Conservation (phyloP, 2,888 invertebrate genomes). For the Brachycybe producta region DNA sequence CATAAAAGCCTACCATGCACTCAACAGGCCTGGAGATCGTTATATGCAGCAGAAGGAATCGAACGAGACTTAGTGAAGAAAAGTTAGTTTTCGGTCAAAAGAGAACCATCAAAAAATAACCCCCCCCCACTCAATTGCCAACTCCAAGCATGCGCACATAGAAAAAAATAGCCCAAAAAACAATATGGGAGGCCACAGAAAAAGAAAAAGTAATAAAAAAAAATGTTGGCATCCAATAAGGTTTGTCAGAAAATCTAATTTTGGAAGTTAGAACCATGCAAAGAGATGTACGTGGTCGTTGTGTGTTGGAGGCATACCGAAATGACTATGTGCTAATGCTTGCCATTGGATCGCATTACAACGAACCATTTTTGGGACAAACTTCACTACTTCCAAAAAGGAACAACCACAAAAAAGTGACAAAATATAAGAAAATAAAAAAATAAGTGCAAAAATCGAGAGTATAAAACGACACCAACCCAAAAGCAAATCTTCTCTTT, state of each 20-base stretch:
- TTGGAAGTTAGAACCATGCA: not conserved
- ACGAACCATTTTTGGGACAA: conserved; percentile 25
- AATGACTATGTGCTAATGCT: too few relatives aligned
- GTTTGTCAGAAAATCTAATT: conserved; percentile 8
- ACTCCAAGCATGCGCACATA: too few relatives aligned
- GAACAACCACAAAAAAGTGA: not conserved
- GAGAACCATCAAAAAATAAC: too few relatives aligned
- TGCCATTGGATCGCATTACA: conserved; percentile 25
- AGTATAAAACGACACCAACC: not conserved
- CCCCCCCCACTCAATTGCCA: too few relatives aligned
- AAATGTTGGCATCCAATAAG: too few relatives aligned
- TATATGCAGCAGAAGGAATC: conserved; percentile 20
- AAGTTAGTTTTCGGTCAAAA: too few relatives aligned
- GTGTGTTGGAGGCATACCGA: not conserved
- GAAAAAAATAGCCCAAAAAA: too few relatives aligned
- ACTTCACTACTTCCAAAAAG: not conserved
- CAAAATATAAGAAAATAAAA: not conserved
- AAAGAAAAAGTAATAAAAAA: too few relatives aligned
- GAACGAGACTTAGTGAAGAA: conserved; percentile 14
- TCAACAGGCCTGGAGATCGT: conserved; percentile 22
- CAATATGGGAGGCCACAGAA: too few relatives aligned
- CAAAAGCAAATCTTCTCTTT: not conserved
- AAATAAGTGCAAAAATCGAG: not conserved
- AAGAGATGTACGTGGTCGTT: conserved; percentile 14
- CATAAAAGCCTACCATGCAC: conserved; percentile 22